Percentiles rank a stretch among this genome's conserved stretches.
Evolutionary conservation across 2,797 vertebrate species (phyloP).

Genomic region (Pseudomugil tenellus): DNA sequence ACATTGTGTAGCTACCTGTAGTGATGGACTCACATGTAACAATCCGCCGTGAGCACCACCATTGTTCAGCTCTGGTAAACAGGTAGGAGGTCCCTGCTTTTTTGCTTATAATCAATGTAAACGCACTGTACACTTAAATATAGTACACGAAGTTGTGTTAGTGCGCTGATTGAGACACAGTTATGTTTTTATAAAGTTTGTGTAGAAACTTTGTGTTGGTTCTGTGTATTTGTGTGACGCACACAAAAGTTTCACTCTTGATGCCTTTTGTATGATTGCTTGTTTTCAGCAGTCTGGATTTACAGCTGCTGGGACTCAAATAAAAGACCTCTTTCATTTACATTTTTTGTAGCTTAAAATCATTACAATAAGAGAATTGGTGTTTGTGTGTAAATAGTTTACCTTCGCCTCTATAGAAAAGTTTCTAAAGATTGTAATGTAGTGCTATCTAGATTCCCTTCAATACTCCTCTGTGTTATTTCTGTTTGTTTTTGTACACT

Average conservation of each 20-base stretch:
- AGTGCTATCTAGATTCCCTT: neutral
- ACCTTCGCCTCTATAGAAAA: constrained; percentile 17
- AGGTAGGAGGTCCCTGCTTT: no score
- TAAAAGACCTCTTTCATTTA: constrained; percentile 35
- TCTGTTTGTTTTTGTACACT: constrained; percentile 1
- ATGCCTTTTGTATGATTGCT: constrained; percentile 76
- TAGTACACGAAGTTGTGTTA: no score
- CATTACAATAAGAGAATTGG: constrained; percentile 5
- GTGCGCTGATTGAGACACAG: no score
- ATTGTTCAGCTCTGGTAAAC: no score
- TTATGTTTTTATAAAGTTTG: no score
- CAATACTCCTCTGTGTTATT: neutral
- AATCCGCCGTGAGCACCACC: no score
- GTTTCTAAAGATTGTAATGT: neutral
- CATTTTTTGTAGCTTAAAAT: constrained; percentile 14
- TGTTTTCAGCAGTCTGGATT: constrained; percentile 58
- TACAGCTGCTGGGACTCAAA: constrained; percentile 38
- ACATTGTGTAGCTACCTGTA: no score
- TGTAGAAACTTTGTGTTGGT: constrained; percentile 22
- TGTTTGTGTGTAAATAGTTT: constrained; percentile 26
- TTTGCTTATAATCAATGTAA: no score
- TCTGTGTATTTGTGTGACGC: constrained; percentile 14
- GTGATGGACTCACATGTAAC: no score
- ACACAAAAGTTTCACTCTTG: constrained; percentile 63
- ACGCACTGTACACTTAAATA: no score